A percentile compares a stretch with the other conserved stretches of the same genome.
Conservation (phyloP, 2,113 vertebrate species). For the Gasterosteus aculeatus region DNA sequence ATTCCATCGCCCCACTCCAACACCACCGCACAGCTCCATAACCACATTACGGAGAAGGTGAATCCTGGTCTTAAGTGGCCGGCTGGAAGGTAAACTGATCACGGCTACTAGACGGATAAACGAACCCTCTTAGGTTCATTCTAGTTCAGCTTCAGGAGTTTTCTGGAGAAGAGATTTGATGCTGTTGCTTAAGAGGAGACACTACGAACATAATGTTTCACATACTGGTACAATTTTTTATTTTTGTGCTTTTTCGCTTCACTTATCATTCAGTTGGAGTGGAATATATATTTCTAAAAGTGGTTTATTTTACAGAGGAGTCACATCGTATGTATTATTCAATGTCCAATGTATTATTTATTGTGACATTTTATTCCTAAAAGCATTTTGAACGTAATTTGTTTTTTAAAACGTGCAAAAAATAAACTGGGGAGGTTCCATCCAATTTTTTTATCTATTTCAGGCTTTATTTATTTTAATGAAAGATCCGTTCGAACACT, state of each 20-base stretch:
- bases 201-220: too few species aligned
- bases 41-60: conserved; percentile 29
- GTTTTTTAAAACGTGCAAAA: too few species aligned
- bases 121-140: not conserved
- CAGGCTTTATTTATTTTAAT: not conserved
- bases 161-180: not conserved
- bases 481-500: not conserved
- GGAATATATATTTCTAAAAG: too few species aligned
- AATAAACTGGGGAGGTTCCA: too few species aligned
- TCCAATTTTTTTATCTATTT: not conserved
- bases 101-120: not conserved
- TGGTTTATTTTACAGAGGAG: too few species aligned
- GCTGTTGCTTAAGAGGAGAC: not conserved
- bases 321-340: too few species aligned
- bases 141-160: not conserved
- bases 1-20: conserved; percentile 12
- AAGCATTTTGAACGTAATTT: too few species aligned
- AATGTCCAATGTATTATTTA: too few species aligned
- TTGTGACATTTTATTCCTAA: too few species aligned
- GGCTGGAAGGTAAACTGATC: conserved; percentile 24
- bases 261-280: too few species aligned
- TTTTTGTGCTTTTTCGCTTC: not conserved
- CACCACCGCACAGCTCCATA: conserved; percentile 10
- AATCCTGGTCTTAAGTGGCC: conserved; percentile 10
- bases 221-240: not conserved